These are phyloP conservation scores for Sakesphorus luctuosus DNA, from an alignment of 2,113 vertebrate genomes.

Conservation along the genomic window DNA sequence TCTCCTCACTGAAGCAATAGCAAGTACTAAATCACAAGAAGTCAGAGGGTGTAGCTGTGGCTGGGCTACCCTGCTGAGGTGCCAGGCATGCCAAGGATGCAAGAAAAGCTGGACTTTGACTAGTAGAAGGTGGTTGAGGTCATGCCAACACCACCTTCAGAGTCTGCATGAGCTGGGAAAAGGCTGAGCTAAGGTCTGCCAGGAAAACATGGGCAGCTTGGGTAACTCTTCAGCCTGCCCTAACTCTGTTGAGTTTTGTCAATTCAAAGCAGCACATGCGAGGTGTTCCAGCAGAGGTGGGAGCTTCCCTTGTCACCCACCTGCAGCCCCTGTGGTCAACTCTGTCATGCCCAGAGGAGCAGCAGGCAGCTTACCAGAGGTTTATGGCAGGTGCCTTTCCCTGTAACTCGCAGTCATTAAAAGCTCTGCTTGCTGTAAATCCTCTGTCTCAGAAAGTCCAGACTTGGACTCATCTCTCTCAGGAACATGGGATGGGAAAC, in stretches of 20 bases:
- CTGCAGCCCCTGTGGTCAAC: accelerated
- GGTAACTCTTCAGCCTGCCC: background rate
- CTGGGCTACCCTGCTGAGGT: background rate
- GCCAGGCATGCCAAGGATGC: background rate
- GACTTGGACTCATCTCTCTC: background rate
- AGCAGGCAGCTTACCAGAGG: background rate
- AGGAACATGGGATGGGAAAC: background rate
- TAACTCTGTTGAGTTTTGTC: accelerated
- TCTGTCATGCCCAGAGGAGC: background rate
- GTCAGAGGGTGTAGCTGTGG: background rate
- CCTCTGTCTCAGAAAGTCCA: background rate
- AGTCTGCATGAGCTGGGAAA: background rate
- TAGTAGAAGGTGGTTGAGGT: background rate
- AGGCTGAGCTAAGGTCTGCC: background rate
- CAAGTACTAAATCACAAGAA: background rate
- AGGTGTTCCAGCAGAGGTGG: background rate
- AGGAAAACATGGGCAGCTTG: background rate
- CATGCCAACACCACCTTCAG: background rate
- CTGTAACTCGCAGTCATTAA: background rate
- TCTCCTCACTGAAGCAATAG: background rate
- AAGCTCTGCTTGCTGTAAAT: background rate
- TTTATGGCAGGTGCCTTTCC: background rate
- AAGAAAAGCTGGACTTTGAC: background rate
- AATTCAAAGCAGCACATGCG: accelerated
- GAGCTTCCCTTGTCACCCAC: background rate